phyloP scores from a whole-genome alignment of 2,113 vertebrate genomes.

The Gila orcuttii region DNA sequence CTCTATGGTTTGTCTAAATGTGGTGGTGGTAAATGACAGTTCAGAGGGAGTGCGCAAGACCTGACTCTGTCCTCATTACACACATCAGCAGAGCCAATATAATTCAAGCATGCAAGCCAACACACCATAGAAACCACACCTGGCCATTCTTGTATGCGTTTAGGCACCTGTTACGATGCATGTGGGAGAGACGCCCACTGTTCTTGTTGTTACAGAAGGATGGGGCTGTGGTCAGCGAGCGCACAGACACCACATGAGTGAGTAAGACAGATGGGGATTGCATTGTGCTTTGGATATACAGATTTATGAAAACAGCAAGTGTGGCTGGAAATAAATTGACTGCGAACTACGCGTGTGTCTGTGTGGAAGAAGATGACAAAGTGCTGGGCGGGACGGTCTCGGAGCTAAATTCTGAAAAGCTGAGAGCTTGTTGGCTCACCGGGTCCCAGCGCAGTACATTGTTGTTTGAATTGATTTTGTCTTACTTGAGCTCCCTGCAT shows the following conservation, averaged over 20 bases:
- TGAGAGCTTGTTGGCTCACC: conserved; percentile 58
- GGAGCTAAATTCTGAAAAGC: conserved; percentile 60
- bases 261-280: conserved; percentile 78
- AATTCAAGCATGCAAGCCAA: conserved; percentile 9
- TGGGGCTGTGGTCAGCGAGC: conserved; percentile 68
- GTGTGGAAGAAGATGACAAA: conserved; percentile 28
- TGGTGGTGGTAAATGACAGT: conserved; percentile 31
- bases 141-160: conserved; percentile 4
- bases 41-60: not conserved
- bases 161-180: not conserved
- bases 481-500: conserved; percentile 66
- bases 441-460: conserved; percentile 65
- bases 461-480: conserved; percentile 70
- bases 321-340: conserved; percentile 63
- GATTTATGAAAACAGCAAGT: conserved; percentile 78
- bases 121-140: conserved; percentile 25
- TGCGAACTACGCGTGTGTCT: conserved; percentile 19
- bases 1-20: conserved; percentile 19
- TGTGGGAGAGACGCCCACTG: conserved; percentile 35
- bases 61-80: conserved; percentile 28
- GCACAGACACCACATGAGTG: conserved; percentile 73
- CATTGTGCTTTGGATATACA: conserved; percentile 77
- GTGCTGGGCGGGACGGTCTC: conserved; percentile 58
- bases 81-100: conserved; percentile 4
- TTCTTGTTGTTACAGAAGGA: conserved; percentile 63